Base-by-base conservation (phyloP, 1,140 invertebrate genomes). In the Liolophura sinensis region DNA sequence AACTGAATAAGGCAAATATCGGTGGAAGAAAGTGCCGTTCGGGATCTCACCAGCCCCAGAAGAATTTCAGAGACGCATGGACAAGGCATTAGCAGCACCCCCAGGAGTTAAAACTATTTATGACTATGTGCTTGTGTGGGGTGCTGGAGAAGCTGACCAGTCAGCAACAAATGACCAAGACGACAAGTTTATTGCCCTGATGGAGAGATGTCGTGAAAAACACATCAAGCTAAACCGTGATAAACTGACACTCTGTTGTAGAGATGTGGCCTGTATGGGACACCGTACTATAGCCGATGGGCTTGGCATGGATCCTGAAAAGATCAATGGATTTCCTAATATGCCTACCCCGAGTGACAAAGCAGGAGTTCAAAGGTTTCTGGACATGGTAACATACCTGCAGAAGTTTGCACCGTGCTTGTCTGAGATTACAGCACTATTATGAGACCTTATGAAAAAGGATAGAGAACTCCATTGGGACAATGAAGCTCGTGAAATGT, bases 161-260 rank as follows among this genome's bases (percentile, higher is more conserved):
- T 76, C 78, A 46, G 60, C 66, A 0, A 5, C 40, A 56, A 58
- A 15, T 15, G 66, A 71, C 60, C 72, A 71, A 46, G 72, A 73
- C 22, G 1, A 22, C 14, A 63, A 72, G 14, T 51, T 71, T 0
- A 51, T 40, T 20, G 20, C 22, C 5, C n/a, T 69, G 14, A 24
- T 71, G 1, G 22, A 69, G 55, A 20, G 64, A 22, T 73, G 65
- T 57, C 52, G 52, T 6, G 56, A 76, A 49, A 47, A 27, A 9
- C 75, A 80, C 65, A 68, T 86, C n/a, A 80, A 76, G 61, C 73
- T 86, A 55, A 84, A 85, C 73, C 69, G 66, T 60, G 72, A 70
- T 1, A 86, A 84, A 68, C 57, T 50, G 55, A 78, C 22, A 70
- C 78, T 68, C 5, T 62, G 50, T 40, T 67, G 72, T 15, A 31